Conservation (phyloP, 2,113 vertebrate genomes). For the Sinocyclocheilus anshuiensis region DNA sequence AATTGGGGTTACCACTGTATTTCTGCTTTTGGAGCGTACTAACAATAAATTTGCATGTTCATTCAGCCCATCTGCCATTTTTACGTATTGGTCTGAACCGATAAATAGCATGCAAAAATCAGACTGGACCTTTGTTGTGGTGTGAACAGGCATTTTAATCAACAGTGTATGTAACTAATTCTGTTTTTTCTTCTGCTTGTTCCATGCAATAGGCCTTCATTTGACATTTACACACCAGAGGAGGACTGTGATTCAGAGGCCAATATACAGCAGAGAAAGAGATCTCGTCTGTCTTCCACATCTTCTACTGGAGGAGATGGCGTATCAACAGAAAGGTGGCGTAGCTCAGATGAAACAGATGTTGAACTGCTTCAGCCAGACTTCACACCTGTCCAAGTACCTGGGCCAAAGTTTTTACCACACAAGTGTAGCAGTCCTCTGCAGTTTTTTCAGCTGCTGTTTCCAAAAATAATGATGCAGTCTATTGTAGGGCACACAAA, state of each 20-base stretch:
- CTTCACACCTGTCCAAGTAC: neutral
- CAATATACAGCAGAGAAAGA: neutral
- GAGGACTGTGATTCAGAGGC: neutral
- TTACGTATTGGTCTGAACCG: no score
- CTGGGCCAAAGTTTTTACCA: slow-evolving; percentile 17
- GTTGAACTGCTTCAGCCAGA: neutral
- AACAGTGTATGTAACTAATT: neutral
- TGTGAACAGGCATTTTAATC: neutral
- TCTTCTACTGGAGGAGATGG: neutral
- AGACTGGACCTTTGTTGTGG: neutral
- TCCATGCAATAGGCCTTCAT: neutral
- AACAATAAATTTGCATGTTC: no score
- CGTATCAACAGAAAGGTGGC: slow-evolving; percentile 1
- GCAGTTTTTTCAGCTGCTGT: slow-evolving; percentile 8
- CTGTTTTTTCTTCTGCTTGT: neutral
- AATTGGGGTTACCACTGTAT: no score
- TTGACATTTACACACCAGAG: neutral
- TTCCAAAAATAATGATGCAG: neutral
- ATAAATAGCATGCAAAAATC: neutral
- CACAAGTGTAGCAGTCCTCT: slow-evolving; percentile 24
- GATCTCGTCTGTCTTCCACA: neutral
- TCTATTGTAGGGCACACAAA: slow-evolving; percentile 13
- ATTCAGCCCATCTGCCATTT: no score
- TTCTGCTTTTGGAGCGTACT: no score
- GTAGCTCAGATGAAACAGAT: neutral